Conservation (phyloP, 2,113 vertebrate genomes). For the Paradisaea rubra region DNA sequence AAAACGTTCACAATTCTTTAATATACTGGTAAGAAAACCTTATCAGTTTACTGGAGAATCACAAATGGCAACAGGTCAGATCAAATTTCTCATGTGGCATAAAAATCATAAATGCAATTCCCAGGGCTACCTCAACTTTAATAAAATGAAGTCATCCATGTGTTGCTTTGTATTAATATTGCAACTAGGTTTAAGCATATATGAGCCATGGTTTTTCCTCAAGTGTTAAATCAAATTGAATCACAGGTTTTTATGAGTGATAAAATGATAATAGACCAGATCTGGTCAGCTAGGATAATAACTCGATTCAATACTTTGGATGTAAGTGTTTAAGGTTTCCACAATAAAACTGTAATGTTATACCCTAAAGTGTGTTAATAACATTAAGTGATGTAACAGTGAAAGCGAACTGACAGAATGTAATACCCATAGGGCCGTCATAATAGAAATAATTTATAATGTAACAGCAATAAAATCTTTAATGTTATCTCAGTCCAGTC, state of each 20-base stretch:
- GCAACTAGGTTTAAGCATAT: conserved; percentile 60
- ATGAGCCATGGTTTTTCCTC: conserved; percentile 62
- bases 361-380: conserved; percentile 97
- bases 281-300: conserved; percentile 86
- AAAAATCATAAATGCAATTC: conserved; percentile 65
- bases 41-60: conserved; percentile 54
- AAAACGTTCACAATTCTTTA: background rate
- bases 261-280: conserved; percentile 78
- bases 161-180: conserved; percentile 71
- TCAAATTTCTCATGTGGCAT: conserved; percentile 36
- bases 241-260: conserved; percentile 76
- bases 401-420: conserved; percentile 90
- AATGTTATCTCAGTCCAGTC: conserved; percentile 90
- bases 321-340: conserved; percentile 97
- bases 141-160: conserved; percentile 76
- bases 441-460: conserved; percentile 99
- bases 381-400: conserved; percentile 96
- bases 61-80: conserved; percentile 63
- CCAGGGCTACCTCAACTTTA: conserved; percentile 70
- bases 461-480: conserved; percentile 96
- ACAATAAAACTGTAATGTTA: conserved; percentile 97
- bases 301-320: conserved; percentile 91
- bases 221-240: conserved; percentile 77
- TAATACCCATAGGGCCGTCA: conserved; percentile 81
- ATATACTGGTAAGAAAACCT: conserved; percentile 31